Percentiles rank a stretch among this genome's conserved stretches.
These are phyloP conservation scores for Athetis lepigone DNA, from an alignment of 2,888 invertebrate genomes.

Conservation along the genomic window DNA sequence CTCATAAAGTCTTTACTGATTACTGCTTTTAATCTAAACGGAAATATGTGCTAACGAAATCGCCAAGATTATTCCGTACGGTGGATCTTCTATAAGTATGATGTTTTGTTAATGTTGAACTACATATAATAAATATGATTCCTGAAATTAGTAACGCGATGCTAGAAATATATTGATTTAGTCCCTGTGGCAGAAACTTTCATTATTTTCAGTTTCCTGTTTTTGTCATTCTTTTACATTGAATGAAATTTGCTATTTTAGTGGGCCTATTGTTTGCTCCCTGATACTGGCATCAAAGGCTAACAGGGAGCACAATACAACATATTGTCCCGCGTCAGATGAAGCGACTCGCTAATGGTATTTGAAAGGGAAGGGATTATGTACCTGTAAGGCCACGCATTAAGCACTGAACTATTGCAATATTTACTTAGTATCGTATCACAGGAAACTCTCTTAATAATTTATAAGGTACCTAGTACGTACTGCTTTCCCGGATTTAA, in stretches of 20 bases:
- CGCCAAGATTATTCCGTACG: too few relatives aligned
- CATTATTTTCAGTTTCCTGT: slow-evolving; percentile 18
- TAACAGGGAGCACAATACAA: slow-evolving; percentile 40
- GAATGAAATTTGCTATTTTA: slow-evolving; percentile 34
- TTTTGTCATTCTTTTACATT: slow-evolving; percentile 31
- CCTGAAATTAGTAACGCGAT: too few relatives aligned
- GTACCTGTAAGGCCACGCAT: background rate
- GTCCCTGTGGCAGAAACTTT: slow-evolving; percentile 18
- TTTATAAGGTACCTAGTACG: slow-evolving; percentile 7
- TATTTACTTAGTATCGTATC: slow-evolving; percentile 6
- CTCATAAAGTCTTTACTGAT: background rate
- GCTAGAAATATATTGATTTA: background rate
- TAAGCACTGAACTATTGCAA: slow-evolving; percentile 25
- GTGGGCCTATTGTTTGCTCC: slow-evolving; percentile 27
- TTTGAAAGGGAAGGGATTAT: slow-evolving; percentile 37
- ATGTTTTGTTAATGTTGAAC: background rate
- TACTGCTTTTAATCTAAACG: background rate
- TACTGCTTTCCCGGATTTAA: too few relatives aligned
- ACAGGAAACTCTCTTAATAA: slow-evolving; percentile 1
- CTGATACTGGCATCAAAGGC: slow-evolving; percentile 47
- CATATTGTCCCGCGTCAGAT: slow-evolving; percentile 37
- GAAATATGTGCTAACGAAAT: background rate
- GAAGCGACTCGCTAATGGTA: slow-evolving; percentile 33
- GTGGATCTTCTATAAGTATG: too few relatives aligned
- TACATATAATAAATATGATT: background rate